Conservation (phyloP, 2,888 invertebrate species). For the Griposia aprilina region DNA sequence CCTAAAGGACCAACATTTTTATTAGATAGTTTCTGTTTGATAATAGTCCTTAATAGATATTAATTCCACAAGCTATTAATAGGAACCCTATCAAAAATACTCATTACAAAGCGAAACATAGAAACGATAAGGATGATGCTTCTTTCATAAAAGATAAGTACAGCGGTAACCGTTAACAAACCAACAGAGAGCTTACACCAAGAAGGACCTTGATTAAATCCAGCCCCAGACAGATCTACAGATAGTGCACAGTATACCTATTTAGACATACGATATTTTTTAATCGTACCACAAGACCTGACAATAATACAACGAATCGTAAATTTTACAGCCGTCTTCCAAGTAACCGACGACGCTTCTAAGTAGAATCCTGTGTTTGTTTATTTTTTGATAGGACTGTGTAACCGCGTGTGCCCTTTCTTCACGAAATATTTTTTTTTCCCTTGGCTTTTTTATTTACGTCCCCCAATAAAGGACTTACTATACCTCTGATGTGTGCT, state of each 20-base stretch:
- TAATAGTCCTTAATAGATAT: background rate
- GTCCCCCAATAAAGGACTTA: conserved; percentile 87
- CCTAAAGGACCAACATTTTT: background rate
- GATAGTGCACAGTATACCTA: conserved; percentile 47
- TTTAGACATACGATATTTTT: conserved; percentile 59
- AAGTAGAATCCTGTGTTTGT: conserved; percentile 88
- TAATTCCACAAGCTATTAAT: background rate
- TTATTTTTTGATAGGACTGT: conserved; percentile 90
- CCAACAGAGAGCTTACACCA: background rate
- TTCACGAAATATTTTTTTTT: conserved; percentile 80
- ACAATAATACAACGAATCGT: conserved; percentile 87
- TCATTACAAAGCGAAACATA: background rate
- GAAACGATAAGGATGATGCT: background rate
- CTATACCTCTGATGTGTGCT: conserved; percentile 75
- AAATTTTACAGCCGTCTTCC: conserved; percentile 88
- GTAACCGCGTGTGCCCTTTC: conserved; percentile 87
- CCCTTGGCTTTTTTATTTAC: conserved; percentile 78
- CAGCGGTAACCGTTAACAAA: background rate
- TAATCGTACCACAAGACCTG: conserved; percentile 61
- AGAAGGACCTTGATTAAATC: background rate
- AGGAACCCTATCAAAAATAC: background rate
- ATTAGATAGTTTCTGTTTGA: background rate
- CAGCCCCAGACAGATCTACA: conserved; percentile 14
- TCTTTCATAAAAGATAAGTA: background rate
- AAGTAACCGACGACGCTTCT: conserved; percentile 82